Evolutionary conservation across 2,888 invertebrate genomes (phyloP), one percentile per base, ranked within the genome.

Genomic region (Oscheius onirici): DNA sequence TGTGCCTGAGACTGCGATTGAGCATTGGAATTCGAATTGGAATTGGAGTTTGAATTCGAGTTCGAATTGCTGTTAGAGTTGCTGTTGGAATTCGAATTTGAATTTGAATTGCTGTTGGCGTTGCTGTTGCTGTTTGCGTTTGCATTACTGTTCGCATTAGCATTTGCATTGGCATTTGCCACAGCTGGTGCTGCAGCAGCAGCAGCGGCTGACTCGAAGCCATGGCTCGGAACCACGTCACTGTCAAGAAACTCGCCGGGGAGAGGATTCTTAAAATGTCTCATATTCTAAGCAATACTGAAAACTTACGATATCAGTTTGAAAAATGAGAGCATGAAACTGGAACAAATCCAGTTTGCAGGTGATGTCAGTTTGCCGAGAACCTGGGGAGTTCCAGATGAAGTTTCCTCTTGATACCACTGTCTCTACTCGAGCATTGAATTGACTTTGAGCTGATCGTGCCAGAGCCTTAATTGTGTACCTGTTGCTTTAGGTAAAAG

Each of bases 331-430:
- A 3, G 58, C 58, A 24, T 58, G 58, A 41, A 20, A 58, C 24
- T 58, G 58, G 41, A 58, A 58, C 40, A 58, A 20, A n/a, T 58
- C 58, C 15, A 58, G n/a, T 20, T 58, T 58, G 17, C 58, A 58
- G 20, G 58, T 58, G 41, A 17, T 17, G 22, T 58, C 41, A 8
- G n/a, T n/a, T 20, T n/a, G 17, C 13, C 58, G 15, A 8, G 40
- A 13, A 11, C 13, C 24, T 17, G 20, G 20, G 11, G 58, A 58
- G 5, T 40, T 34, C 58, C 58, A 58, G 20, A 58, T 41, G 24
- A 58, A 58, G 22, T 58, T 58, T n/a, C 58, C 58, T 20, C 58
- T 28, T 1, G 58, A 58, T n/a, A 58, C 40, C 20, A 58, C 58
- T 10, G 58, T 43, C 20, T 58, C 58, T 5, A 58, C 58, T 13